phyloP scores from a whole-genome alignment of 2,797 vertebrate genomes.

The Cygnus olor region DNA sequence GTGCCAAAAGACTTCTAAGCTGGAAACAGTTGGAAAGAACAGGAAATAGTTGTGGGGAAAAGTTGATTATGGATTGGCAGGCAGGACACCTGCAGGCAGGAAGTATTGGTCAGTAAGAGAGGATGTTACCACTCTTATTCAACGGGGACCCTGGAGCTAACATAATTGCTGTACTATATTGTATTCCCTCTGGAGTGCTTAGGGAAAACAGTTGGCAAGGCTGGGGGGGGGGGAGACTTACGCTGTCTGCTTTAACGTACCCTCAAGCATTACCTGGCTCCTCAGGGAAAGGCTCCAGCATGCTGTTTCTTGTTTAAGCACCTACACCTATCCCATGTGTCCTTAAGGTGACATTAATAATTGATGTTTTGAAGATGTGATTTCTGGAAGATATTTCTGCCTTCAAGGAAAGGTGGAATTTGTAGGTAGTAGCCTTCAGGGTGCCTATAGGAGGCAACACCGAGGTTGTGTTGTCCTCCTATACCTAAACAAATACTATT shows the following conservation, averaged over 20 bases:
- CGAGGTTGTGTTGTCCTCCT: neutral
- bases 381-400: neutral
- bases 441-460: neutral
- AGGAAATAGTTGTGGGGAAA: neutral
- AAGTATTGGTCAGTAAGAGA: conserved; percentile 1
- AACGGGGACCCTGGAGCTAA: neutral
- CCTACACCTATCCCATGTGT: neutral
- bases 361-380: neutral
- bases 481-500: neutral
- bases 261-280: neutral
- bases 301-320: neutral
- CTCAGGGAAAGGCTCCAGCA: neutral
- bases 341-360: conserved; percentile 22
- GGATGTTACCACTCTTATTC: neutral
- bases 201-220: neutral
- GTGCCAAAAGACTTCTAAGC: neutral
- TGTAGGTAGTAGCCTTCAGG: neutral
- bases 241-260: neutral
- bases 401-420: neutral
- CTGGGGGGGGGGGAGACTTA: neutral
- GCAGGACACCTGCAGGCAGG: neutral
- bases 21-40: neutral
- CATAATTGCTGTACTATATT: neutral
- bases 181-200: neutral
- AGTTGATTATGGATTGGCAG: neutral